Evolutionary conservation across 2,888 invertebrate genomes (phyloP), one percentile per base, ranked within the genome.

Genomic region (Cyclophora albipunctata): DNA sequence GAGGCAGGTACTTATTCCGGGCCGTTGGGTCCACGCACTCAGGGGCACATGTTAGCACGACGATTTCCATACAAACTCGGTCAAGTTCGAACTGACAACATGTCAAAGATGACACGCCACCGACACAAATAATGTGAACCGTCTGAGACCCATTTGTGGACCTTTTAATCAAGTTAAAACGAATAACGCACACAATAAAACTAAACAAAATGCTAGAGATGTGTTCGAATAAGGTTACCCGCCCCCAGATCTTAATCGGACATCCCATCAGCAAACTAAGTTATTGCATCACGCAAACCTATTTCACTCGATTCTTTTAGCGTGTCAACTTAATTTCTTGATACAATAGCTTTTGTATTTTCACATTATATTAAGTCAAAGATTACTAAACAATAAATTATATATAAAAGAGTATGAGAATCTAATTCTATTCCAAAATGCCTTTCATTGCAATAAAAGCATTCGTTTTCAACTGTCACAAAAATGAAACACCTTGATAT

Each of bases 201-300:
- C 33, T 43, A 33, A 43, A 43, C n/a, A 41, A 41, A 48, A 41
- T 20, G 33, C 45, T 34, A 43, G 49, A 51, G 50, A 52, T 54
- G 46, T 48, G 46, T 20, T 34, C 34, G 46, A 63, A 63, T 51
- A 52, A 57, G 60, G 60, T 59, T 57, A 56, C 54, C 49, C 45
- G 47, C 42, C 49, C 46, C 54, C 54, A 52, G 50, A 61, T 61
- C 52, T 58, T 55, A 59, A 60, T 59, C 61, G 55, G 55, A 47
- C 55, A 53, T 53, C 49, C 50, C 46, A 50, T 52, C 51, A 51
- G 47, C 40, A 47, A 37, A 43, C 53, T 55, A 59, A 59, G 58
- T 54, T 56, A 46, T 54, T 41, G 50, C 48, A 58, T 54, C 63
- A 63, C 59, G 63, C 60, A 50, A 46, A 44, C 53, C 52, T 56